Percentiles rank a stretch among this genome's conserved stretches.
Conservation (phyloP, 2,888 invertebrate genomes). For the Auanema freiburgensis region DNA sequence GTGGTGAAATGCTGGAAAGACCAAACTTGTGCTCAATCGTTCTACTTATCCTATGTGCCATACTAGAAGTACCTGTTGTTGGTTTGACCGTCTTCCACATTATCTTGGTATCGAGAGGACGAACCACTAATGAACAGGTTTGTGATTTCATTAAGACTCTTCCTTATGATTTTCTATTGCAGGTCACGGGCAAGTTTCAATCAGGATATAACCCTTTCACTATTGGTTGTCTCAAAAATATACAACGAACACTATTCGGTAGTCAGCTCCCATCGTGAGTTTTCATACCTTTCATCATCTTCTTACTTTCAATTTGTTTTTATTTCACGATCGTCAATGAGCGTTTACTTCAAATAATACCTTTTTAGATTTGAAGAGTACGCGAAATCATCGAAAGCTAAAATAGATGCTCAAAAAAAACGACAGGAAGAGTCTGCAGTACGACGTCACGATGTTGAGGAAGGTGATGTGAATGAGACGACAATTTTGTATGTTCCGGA, state of each 20-base stretch:
- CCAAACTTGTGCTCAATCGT: conserved; percentile 72
- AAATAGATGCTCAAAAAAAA: conserved; percentile 6
- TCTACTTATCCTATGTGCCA: conserved; percentile 84
- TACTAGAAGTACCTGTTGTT: conserved; percentile 92
- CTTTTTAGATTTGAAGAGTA: conserved; percentile 14
- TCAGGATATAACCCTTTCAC: conserved; percentile 98
- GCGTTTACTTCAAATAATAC: not conserved
- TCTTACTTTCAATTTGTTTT: no score
- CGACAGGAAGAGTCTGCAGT: conserved; percentile 8
- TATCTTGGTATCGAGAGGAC: conserved; percentile 89
- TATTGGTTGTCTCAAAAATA: conserved; percentile 89
- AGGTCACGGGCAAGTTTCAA: conserved; percentile 96
- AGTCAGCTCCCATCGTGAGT: conserved; percentile 92
- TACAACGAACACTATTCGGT: conserved; percentile 90
- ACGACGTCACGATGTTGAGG: conserved; percentile 11
- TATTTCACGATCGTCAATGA: not conserved
- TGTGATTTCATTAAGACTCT: no score
- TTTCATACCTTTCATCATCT: conserved; percentile 6
- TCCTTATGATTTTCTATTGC: no score
- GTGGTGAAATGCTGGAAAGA: conserved; percentile 42
- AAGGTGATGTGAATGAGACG: conserved; percentile 36
- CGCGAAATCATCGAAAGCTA: conserved; percentile 13
- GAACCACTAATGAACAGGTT: conserved; percentile 96
- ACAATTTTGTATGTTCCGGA: conserved; percentile 51
- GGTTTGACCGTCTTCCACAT: conserved; percentile 97